These are phyloP conservation scores for Spea bombifrons DNA, from an alignment of 2,113 vertebrate genomes.

Conservation along the genomic window DNA sequence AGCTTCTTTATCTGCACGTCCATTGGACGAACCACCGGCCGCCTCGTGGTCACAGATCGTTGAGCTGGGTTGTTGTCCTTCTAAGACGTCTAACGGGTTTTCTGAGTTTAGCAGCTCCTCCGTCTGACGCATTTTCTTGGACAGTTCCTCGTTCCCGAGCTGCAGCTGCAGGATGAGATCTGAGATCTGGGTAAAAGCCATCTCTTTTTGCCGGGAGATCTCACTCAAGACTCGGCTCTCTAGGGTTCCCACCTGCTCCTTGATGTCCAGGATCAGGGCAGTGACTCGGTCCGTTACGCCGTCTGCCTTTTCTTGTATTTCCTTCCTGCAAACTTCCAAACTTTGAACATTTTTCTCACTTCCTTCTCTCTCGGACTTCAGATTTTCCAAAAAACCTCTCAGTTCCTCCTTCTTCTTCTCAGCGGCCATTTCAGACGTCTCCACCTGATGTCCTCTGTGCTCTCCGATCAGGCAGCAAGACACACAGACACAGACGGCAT, in stretches of 20 bases:
- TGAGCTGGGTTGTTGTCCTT: neutral
- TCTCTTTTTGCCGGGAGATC: neutral
- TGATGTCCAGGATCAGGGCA: neutral
- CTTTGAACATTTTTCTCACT: neutral
- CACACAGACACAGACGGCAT: neutral
- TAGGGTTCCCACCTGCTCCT: constrained; percentile 12
- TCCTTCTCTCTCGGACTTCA: neutral
- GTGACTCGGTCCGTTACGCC: neutral
- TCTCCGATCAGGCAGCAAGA: neutral
- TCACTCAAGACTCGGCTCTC: neutral
- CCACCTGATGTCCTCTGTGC: neutral
- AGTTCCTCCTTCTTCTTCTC: constrained; percentile 23
- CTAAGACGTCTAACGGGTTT: neutral
- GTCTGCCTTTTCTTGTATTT: neutral
- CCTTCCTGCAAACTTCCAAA: neutral
- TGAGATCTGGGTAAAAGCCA: neutral
- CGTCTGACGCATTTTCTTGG: neutral
- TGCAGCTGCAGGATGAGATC: constrained; percentile 11
- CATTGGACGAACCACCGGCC: neutral
- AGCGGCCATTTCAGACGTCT: neutral
- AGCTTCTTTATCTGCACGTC: neutral
- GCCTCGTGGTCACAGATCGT: neutral
- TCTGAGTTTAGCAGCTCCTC: constrained; percentile 1
- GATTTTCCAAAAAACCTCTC: neutral
- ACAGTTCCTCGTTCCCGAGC: neutral